Evolutionary conservation across 2,113 vertebrate genomes (phyloP), one percentile per base, ranked within the genome.

Genomic region (Halcyon senegalensis): DNA sequence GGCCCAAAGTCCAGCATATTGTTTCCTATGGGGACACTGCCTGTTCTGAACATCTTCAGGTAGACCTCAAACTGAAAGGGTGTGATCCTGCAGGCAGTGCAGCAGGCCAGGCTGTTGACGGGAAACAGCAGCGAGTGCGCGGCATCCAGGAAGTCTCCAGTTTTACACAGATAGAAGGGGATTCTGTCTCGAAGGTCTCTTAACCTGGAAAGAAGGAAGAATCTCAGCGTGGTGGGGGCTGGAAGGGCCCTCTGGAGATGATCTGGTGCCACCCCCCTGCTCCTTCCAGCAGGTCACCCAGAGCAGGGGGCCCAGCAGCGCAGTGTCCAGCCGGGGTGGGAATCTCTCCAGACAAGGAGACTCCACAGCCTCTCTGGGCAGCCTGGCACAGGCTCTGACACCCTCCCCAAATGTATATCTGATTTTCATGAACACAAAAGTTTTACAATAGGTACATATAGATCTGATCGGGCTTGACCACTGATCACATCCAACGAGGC

Each of bases 121-220:
- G 84, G 62, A 14, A 95, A 58, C 19, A 96, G 19, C 58, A 97
- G 89, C 0, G 92, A 67, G 2, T 75, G 64, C 0, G 83, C 56
- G 8, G 97, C 97, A 0, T 80, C 63, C 1, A 72, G 10, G 68
- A 97, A 97, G 51, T 97, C 84, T 7, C 97, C 97, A 3, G 27
- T 74, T 73, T 97, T 97, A 70, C 97, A 97, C 92, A 97, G 43
- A 33, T 97, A 98, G 72, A 98, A 97, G 0, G 97, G 95, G 66
- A 97, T 89, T 81, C 89, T 93, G 16, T 97, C 96, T 58, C 55
- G 68, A 5, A 96, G 91, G 16, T 82, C 53, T 16, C 51, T 85
- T 3, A 98, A n/a, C 31, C 98, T 98, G 74, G 17, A 7, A 35
- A 60, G 43, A 9, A 23, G 14, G 39, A 92, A 77, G 6, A 72